Evolutionary conservation across 2,113 vertebrate genomes (phyloP), one percentile per base, ranked within the genome.

Genomic region (Camarhynchus parvulus): DNA sequence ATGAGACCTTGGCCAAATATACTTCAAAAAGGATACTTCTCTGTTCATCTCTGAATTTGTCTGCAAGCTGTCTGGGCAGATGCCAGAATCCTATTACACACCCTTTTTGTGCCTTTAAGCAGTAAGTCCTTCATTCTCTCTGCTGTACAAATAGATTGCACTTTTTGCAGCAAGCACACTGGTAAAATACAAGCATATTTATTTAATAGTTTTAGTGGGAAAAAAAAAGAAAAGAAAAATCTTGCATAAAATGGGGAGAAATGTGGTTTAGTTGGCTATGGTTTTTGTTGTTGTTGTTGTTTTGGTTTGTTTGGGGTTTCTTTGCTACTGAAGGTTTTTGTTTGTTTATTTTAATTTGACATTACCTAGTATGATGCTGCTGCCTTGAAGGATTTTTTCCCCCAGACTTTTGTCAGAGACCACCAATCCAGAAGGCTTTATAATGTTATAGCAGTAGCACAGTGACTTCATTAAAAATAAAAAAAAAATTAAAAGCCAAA

Each of bases 121-220:
- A 97, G 64, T 92, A 85, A 97, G 92, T 96, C 90, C 96, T 94
- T 92, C 94, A 95, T 95, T 95, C 90, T 94, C 82, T 94, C 52
- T 96, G 94, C 88, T 93, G 96, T 96, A 95, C 96, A 96, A 96
- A 94, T 97, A 95, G 95, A 97, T 97, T 97, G 96, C 94, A 95
- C 96, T 95, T 97, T 97, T 97, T 97, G 96, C 96, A 96, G 95
- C 87, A 89, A 88, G 82, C 82, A 92, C 90, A 92, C 47, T 94
- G 94, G 92, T 86, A 96, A 97, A 95, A 94, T 96, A 83, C 79
- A 88, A 91, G 68, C 94, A 93, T 95, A 95, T 96, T 96, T 95
- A 95, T 94, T 95, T 94, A 92, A 96, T 95, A 92, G 28, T 88
- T 94, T 91, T 69, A 90, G 83, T 80, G 85, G 13, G 68, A 23